phyloP scores from a whole-genome alignment of 2,888 invertebrate genomes.

The Nesidiocoris tenuis region DNA sequence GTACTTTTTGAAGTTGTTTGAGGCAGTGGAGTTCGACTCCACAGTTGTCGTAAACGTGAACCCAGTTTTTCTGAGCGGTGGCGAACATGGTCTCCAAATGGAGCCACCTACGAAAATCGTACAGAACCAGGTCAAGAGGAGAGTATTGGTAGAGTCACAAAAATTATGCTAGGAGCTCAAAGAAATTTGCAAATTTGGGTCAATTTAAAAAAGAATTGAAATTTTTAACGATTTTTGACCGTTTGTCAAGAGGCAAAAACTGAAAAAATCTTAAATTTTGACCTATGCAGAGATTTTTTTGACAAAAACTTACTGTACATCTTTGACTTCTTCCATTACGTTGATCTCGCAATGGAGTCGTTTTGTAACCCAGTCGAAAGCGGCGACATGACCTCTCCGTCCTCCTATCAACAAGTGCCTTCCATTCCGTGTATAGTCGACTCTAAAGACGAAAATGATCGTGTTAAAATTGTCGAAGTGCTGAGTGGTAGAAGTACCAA shows the following conservation, averaged over 20 bases:
- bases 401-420: conserved; percentile 84
- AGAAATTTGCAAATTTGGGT: too few species aligned
- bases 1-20: conserved; percentile 76
- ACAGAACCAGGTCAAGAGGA: too few species aligned
- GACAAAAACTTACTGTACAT: conserved; percentile 69
- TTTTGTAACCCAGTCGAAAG: conserved; percentile 97
- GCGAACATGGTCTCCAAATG: conserved; percentile 98
- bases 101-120: conserved; percentile 64
- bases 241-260: too few species aligned
- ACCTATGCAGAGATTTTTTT: too few species aligned
- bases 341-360: conserved; percentile 91
- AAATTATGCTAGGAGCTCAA: too few species aligned
- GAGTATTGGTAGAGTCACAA: too few species aligned
- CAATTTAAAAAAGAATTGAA: too few species aligned
- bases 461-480: too few species aligned
- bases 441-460: too few species aligned
- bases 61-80: conserved; percentile 94
- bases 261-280: background rate
- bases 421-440: conserved; percentile 78
- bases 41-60: conserved; percentile 93
- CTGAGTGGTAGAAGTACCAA: too few species aligned
- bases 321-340: conserved; percentile 93
- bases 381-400: conserved; percentile 86
- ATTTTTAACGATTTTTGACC: too few species aligned
- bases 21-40: conserved; percentile 97